phyloP scores from a whole-genome alignment of 2,113 vertebrate genomes.

The Jaculus jaculus region DNA sequence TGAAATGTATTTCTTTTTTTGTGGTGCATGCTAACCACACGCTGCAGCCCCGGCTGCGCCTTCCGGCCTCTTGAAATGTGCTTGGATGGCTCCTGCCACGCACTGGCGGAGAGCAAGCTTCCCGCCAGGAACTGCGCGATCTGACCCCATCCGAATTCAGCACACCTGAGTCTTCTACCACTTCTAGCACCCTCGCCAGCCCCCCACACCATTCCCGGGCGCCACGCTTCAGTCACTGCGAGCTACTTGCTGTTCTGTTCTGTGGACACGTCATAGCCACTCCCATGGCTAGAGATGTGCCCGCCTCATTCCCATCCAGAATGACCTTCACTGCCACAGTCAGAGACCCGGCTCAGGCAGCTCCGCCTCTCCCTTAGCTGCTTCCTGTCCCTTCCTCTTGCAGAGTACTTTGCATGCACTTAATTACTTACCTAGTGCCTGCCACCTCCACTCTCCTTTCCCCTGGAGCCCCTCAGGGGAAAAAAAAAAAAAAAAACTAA shows the following conservation, averaged over 20 bases:
- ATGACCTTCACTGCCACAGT: neutral
- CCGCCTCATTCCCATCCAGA: neutral
- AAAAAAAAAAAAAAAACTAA: too few species aligned
- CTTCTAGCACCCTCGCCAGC: neutral
- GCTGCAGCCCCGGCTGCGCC: neutral
- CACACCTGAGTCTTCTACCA: neutral
- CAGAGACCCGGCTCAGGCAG: neutral
- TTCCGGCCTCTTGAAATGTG: neutral
- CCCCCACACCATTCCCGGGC: neutral
- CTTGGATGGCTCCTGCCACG: neutral
- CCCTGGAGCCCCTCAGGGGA: neutral
- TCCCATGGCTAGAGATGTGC: neutral
- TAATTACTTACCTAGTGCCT: neutral
- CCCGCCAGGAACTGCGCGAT: neutral
- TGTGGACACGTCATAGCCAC: neutral
- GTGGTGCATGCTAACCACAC: neutral
- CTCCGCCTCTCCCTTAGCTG: neutral
- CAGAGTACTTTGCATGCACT: neutral
- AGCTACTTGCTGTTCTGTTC: neutral
- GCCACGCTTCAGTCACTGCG: neutral
- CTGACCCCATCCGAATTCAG: neutral
- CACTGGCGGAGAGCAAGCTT: neutral
- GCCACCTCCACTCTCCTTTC: constrained; percentile 7
- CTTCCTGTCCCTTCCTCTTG: constrained; percentile 21
- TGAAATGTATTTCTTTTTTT: neutral